These are phyloP conservation scores for Phengaris alcon DNA, from an alignment of 2,888 invertebrate species.

Conservation along the genomic window DNA sequence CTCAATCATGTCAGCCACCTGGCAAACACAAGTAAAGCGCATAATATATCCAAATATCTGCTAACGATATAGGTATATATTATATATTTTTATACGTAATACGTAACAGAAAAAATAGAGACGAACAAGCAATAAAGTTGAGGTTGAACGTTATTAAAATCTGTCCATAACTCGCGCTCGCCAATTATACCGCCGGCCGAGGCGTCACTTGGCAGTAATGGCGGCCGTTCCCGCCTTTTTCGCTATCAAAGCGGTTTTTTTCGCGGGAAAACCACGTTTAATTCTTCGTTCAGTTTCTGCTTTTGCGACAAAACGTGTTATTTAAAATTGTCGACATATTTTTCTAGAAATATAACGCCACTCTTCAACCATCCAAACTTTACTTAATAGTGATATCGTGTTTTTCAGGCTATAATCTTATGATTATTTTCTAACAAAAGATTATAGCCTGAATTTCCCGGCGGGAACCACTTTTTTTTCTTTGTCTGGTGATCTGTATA, in stretches of 20 bases:
- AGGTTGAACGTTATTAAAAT: slow-evolving; percentile 52
- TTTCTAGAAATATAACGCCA: slow-evolving; percentile 4
- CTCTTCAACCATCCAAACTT: too few relatives aligned
- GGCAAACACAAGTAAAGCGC: background rate
- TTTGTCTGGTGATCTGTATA: too few relatives aligned
- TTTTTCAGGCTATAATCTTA: too few relatives aligned
- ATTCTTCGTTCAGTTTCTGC: slow-evolving; percentile 48
- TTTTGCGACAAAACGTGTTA: slow-evolving; percentile 40
- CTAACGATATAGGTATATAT: too few relatives aligned
- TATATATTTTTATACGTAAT: background rate
- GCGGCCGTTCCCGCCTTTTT: slow-evolving; percentile 75
- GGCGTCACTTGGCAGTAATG: slow-evolving; percentile 84
- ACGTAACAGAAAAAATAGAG: slow-evolving; percentile 42
- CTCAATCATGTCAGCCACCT: background rate
- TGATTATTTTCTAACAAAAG: too few relatives aligned
- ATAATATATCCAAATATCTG: background rate
- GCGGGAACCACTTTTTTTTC: too few relatives aligned
- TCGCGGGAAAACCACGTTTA: slow-evolving; percentile 61
- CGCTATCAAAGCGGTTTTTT: slow-evolving; percentile 76
- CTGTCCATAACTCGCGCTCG: slow-evolving; percentile 57
- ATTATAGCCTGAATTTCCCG: too few relatives aligned
- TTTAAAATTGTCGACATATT: slow-evolving; percentile 37
- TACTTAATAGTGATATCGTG: too few relatives aligned
- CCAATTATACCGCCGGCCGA: slow-evolving; percentile 58
- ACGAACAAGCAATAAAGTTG: slow-evolving; percentile 46